Conservation (phyloP, 2,113 vertebrate species). For the Bubalus kerabau region DNA sequence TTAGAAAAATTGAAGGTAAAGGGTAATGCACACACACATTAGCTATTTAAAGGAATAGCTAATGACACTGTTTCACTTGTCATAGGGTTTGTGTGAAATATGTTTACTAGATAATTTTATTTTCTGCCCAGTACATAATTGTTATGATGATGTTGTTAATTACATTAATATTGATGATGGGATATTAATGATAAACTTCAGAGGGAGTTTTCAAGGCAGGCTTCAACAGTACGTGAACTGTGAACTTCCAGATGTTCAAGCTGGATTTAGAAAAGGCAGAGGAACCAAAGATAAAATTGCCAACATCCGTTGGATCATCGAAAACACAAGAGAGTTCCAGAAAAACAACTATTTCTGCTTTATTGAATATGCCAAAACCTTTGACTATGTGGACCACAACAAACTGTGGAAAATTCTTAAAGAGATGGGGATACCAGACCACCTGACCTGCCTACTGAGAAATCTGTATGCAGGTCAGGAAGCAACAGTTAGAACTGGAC, state of each 20-base stretch:
- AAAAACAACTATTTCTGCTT: background rate
- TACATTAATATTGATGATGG: background rate
- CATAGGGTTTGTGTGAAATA: background rate
- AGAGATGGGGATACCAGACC: background rate
- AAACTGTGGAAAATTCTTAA: background rate
- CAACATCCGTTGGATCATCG: fast-evolving
- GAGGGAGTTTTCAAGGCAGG: background rate
- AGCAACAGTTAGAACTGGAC: background rate
- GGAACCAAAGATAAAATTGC: background rate
- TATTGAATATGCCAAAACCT: background rate
- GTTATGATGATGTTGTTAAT: background rate
- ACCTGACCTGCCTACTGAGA: background rate
- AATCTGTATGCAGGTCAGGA: background rate
- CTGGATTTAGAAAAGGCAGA: background rate
- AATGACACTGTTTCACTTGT: background rate
- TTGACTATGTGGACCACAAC: background rate
- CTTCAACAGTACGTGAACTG: background rate
- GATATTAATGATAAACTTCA: background rate
- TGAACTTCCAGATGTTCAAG: background rate
- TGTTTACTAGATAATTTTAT: background rate
- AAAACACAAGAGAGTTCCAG: background rate
- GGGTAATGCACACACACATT: background rate
- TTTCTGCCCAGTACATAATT: background rate
- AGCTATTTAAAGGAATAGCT: background rate
- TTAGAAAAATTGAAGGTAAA: background rate